Base-by-base conservation (phyloP, 2,113 vertebrate species). In the Callionymus lyra region DNA sequence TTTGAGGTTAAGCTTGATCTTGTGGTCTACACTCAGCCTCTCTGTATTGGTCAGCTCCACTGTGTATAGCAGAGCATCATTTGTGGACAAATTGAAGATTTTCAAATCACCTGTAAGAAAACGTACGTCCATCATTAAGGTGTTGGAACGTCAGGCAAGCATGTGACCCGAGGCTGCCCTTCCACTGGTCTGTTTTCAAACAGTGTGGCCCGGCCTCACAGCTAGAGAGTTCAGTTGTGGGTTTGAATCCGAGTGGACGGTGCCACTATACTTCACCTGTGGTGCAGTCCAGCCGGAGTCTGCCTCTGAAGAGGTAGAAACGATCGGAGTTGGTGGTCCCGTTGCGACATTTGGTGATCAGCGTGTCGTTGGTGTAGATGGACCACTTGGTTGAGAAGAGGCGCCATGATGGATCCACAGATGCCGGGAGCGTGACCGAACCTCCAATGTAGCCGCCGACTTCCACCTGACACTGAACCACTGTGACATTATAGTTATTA, bases 281-380 rank as follows among this genome's bases (percentile, higher is more conserved):
- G 10, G 19, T 32, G 14, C 21, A 11, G 31, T 44, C 16, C 21
- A 44, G 41, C 12, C 27, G 1, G 8, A 44, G 41, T 12, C 41
- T 21, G 31, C 21, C 21, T 11, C 10, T 33, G 21, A 44, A 44
- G 6, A 32, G 41, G 13, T 12, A 44, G 21, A 44, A 44, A 11
- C 41, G 31, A 10, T 44, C 41, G 6, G 41, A 31, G 41, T 44
- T 44, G 10, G 14, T 31, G 14, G 31, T 44, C 14, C 13, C 19
- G 10, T 31, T 15, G 31, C 16, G 41, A 12, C 31, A 44, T 2
- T 21, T 44, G 41, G 41, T 27, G 14, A 44, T 44, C 41, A 21
- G 32, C 12, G 41, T 44, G 21, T 44, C 27, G 31, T 44, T 44
- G 41, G 10, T 16, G 8, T 32, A 44, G 11, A 44, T 15, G 1